Evolutionary conservation across 2,888 invertebrate genomes (phyloP), one percentile per base, ranked within the genome.

Genomic region (Agelastica alni): DNA sequence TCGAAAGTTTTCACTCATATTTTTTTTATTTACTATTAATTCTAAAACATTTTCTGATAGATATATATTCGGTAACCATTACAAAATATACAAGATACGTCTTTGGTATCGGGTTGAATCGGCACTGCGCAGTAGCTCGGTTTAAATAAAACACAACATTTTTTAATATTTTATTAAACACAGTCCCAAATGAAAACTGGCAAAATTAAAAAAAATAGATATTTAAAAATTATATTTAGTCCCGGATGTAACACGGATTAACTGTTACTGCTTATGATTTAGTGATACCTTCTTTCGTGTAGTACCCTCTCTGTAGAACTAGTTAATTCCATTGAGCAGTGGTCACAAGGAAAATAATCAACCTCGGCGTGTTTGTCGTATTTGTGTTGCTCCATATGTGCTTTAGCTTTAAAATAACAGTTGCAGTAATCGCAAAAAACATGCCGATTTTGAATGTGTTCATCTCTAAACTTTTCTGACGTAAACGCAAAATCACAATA

Each of bases 331-430:
- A n/a, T n/a, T n/a, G n/a, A 4, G 13, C 44, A 44, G 17, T 31
- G 18, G 2, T 44, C 3, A 20, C 44, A 44, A 2, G 44, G 12
- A 7, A 31, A 44, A 22, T 43, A 43, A 30, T 43, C 28, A n/a
- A 13, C 26, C 10, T 42, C 28, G 1, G 18, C 28, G 18, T 44
- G 45, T 32, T 10, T 18, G 20, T 7, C 20, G 2, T 6, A 2
- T 9, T n/a, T 12, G 10, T 45, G 45, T 12, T 34, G 45, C 4
- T 34, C 6, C 45, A 45, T 30, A 10, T 45, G 32, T 13, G 17
- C 13, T 18, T 20, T 20, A 2, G n/a, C 18, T 31, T 20, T 45
- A 32, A 45, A 45, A 1, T 10, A 7, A n/a, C 22, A 32, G 9
- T 34, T 12, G 7, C 45, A 45, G 7, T 20, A 20, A 13, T 7